Evolutionary conservation across 1,140 invertebrate genomes (phyloP).

Genomic region (Drosophila rufa): DNA sequence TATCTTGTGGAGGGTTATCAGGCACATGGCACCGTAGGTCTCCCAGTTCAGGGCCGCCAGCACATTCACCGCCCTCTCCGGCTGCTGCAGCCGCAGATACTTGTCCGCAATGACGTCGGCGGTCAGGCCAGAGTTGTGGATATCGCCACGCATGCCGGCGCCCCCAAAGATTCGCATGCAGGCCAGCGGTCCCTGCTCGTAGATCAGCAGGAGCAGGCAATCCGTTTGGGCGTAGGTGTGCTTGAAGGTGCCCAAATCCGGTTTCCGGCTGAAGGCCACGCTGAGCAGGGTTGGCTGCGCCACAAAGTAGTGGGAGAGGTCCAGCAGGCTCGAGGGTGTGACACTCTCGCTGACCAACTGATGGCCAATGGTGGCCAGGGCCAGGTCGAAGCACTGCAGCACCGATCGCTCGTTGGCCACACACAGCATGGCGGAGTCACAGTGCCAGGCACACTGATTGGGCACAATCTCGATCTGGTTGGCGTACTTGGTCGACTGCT

Average conservation of each 20-base stretch:
- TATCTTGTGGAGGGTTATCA: conserved; percentile 90
- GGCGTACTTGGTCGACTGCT: conserved; percentile 88
- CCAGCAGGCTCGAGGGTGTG: conserved; percentile 88
- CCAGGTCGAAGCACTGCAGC: conserved; percentile 92
- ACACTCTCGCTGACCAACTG: conserved; percentile 90
- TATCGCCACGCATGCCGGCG: conserved; percentile 77
- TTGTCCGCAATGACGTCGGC: conserved; percentile 88
- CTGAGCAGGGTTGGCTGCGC: conserved; percentile 87
- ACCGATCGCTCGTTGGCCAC: conserved; percentile 90
- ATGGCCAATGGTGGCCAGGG: conserved; percentile 88
- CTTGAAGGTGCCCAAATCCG: conserved; percentile 85
- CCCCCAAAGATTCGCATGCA: conserved; percentile 77
- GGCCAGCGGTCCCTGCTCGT: conserved; percentile 87
- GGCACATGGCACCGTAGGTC: conserved; percentile 88
- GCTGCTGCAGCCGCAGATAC: conserved; percentile 88
- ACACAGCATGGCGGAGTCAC: conserved; percentile 89
- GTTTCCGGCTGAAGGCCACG: conserved; percentile 87
- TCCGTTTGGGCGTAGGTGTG: conserved; percentile 86
- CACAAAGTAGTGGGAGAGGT: conserved; percentile 90
- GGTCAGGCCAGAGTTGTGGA: conserved; percentile 86
- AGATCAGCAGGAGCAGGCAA: conserved; percentile 86
- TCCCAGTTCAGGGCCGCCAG: conserved; percentile 91
- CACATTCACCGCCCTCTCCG: conserved; percentile 90
- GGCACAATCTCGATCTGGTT: conserved; percentile 88
- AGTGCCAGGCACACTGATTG: conserved; percentile 90